A percentile compares a stretch with the other conserved stretches of the same genome.
phyloP scores from a whole-genome alignment of 2,113 vertebrate species.

The Pelobates fuscus region DNA sequence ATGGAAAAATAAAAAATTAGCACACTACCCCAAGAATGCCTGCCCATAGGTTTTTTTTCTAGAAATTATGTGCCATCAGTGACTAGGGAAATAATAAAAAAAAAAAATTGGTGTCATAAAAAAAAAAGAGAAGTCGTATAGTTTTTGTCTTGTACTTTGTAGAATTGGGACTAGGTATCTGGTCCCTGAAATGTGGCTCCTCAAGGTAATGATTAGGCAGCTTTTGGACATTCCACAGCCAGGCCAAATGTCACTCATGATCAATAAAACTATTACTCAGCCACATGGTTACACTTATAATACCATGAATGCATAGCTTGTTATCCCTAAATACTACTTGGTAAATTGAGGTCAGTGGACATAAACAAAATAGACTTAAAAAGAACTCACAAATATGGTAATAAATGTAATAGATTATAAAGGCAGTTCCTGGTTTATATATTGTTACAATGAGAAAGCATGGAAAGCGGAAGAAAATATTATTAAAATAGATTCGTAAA shows the following conservation, averaged over 20 bases:
- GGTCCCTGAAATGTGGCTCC: not conserved
- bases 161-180: too few relatives aligned
- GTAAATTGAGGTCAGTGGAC: not conserved
- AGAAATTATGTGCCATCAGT: not conserved
- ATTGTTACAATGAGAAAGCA: too few relatives aligned
- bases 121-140: too few relatives aligned
- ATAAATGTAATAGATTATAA: too few relatives aligned
- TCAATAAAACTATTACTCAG: slow-evolving; percentile 19
- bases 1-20: not conserved
- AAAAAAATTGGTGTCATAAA: not conserved
- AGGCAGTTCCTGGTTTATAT: too few relatives aligned
- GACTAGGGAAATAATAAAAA: not conserved
- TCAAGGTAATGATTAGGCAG: slow-evolving; percentile 20
- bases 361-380: too few relatives aligned
- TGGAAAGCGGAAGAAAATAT: too few relatives aligned
- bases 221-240: slow-evolving; percentile 5
- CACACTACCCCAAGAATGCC: not conserved
- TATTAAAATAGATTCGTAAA: too few relatives aligned
- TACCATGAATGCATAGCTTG: not conserved
- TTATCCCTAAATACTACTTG: not conserved
- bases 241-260: slow-evolving; percentile 15
- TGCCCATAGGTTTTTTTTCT: not conserved
- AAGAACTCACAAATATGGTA: too few relatives aligned
- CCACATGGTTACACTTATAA: slow-evolving; percentile 1
- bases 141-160: too few relatives aligned